Evolutionary conservation across 1,140 invertebrate species (phyloP), one percentile per base, ranked within the genome.

Genomic region (Caenorhabditis brenneri): DNA sequence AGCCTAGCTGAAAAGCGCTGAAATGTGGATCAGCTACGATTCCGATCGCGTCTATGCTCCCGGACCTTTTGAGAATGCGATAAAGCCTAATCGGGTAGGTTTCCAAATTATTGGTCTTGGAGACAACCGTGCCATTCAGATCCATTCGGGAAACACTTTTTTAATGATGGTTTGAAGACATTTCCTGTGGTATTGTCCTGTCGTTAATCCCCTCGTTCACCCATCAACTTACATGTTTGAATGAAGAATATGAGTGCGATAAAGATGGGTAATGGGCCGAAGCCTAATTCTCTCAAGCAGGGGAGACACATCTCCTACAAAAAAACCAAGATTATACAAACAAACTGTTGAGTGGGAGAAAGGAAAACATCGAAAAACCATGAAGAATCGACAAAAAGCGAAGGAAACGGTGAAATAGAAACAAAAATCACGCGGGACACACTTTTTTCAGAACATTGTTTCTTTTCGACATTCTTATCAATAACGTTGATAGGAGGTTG

Each of bases 251-350:
- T 48, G 24, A 90, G 90, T 12, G 83, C 82, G 60, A 90, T 89
- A 7, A 90, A 27, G 31, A 90, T 80, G 12, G 89, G 89, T 31
- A 90, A 48, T 58, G 91, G 89, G 7, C 90, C 89, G 5, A 89
- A 88, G 9, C 90, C 90, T 39, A 91, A 78, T n/a, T 46, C 9
- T 5, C 9, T 19, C 33, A 33, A n/a, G 60, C 31, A 29, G 31
- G 22, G 22, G 53, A 51, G 4, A 36, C 58, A 65, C 65, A 74
- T 74, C n/a, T 24, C 36, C 65, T 74, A 29, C 6, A 74, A 42
- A 22, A 42, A 42, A 74, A 24, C 4, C 2, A 42, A 42, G 4
- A 24, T 12, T 0, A 58, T 3, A 58, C 6, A 27, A 27, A 9
- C 12, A 58, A 31, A 58, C 22, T 29, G 29, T n/a, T n/a, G n/a